These are phyloP conservation scores for Caranx ignobilis DNA, from an alignment of 2,113 vertebrate genomes.

Conservation along the genomic window DNA sequence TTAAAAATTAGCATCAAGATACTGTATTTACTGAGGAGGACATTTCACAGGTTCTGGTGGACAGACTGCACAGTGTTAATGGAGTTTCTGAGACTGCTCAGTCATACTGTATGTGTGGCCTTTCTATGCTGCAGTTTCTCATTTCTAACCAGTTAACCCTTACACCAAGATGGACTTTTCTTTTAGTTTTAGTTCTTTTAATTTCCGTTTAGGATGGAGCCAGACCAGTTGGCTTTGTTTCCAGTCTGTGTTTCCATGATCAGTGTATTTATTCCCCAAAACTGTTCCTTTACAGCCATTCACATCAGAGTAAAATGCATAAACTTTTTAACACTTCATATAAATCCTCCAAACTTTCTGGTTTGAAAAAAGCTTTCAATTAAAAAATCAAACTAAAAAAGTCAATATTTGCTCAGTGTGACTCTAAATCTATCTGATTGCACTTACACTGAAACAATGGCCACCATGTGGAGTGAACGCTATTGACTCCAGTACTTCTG, in stretches of 20 bases:
- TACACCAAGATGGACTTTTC: background rate
- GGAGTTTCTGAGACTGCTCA: background rate
- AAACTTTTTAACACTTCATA: too few species aligned
- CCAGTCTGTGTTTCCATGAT: background rate
- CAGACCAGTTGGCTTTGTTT: background rate
- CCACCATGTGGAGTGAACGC: background rate
- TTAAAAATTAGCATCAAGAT: background rate
- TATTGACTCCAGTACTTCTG: slow-evolving; percentile 13
- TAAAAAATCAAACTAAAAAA: background rate
- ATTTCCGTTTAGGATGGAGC: background rate
- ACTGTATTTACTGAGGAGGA: background rate
- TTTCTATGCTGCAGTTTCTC: too few species aligned
- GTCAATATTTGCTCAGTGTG: background rate
- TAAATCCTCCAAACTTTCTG: background rate
- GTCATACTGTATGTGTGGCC: background rate
- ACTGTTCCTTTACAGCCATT: too few species aligned
- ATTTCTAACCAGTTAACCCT: too few species aligned
- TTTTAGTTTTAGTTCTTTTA: background rate
- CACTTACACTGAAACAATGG: background rate
- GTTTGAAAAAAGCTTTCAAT: background rate
- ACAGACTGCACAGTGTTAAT: background rate
- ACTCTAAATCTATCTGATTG: background rate
- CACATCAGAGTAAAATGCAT: too few species aligned
- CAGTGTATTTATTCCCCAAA: too few species aligned
- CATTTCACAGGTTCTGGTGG: background rate